Evolutionary conservation across 1,140 invertebrate species (phyloP), one percentile per base, ranked within the genome.

Genomic region (Probaryconus sp.): DNA sequence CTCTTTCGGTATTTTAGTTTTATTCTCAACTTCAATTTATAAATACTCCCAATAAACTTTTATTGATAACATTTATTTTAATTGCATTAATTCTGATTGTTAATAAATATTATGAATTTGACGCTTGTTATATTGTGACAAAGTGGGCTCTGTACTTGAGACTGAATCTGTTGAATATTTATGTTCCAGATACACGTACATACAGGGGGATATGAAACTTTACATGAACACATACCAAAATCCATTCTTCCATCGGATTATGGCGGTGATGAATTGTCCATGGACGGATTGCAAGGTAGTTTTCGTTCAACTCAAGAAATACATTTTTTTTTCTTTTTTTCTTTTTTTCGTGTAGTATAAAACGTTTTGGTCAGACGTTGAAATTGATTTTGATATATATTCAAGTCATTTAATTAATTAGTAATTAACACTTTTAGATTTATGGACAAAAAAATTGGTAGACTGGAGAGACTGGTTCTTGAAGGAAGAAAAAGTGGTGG

Each of bases 231-330:
- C 60, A 80, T 90, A 20, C 83, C 89, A 0, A 89, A 85, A 65
- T 86, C 87, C 31, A 81, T 89, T 20, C 79, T 90, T 2, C 90
- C 89, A 0, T 80, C 82, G 20, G 89, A 91, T 35, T 91, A 89
- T 61, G 89, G 83, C 3, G 90, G 90, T 11, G 74, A 81, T 18
- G 72, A 80, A 68, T 72, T 56, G 17, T 80, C 65, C 9, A 82
- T 78, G 79, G 33, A 79, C 4, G 76, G 82, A 50, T 61, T 83
- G 7, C 61, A 79, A 38, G 69, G 83, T 84, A 61, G n/a, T n/a
- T n/a, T n/a, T n/a, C n/a, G n/a, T n/a, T n/a, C n/a, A n/a, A n/a
- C n/a, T n/a, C n/a, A n/a, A n/a, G n/a, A n/a, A n/a, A n/a, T n/a
- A n/a, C n/a, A n/a, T n/a, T 31, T 31, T 31, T n/a, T 31, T 3